Conservation (phyloP, 2,797 vertebrate genomes). For the Mormyrus proboscirostris region DNA sequence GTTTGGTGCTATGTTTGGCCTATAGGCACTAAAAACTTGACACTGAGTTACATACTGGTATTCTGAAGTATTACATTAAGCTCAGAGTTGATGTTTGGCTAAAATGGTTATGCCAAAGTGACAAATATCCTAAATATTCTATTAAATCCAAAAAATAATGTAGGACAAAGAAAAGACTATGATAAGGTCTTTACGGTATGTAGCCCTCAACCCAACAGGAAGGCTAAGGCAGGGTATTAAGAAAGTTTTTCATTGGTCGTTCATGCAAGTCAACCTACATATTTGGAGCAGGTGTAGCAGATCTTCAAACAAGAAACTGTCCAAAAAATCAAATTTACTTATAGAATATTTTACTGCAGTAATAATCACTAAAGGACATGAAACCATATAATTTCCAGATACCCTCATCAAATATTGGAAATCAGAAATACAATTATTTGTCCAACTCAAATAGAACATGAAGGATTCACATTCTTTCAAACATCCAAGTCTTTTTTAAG, state of each 20-base stretch:
- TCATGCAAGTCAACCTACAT: not conserved
- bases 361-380: not conserved
- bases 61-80: not conserved
- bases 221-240: not conserved
- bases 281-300: not conserved
- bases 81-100: not conserved
- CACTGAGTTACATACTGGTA: not conserved
- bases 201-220: not conserved
- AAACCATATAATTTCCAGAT: not conserved
- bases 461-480: not conserved
- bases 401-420: not conserved
- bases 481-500: not conserved
- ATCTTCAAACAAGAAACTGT: not conserved
- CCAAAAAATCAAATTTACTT: not conserved
- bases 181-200: not conserved
- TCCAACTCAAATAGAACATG: not conserved
- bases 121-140: not conserved
- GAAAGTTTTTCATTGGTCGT: not conserved
- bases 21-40: not conserved
- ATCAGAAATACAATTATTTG: not conserved
- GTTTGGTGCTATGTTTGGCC: not conserved
- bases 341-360: not conserved
- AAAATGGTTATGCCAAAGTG: not conserved
- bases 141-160: not conserved
- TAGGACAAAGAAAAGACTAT: not conserved